Conservation (phyloP, 35 echinoderm and acorn worm genomes). For the Patiria miniata region DNA sequence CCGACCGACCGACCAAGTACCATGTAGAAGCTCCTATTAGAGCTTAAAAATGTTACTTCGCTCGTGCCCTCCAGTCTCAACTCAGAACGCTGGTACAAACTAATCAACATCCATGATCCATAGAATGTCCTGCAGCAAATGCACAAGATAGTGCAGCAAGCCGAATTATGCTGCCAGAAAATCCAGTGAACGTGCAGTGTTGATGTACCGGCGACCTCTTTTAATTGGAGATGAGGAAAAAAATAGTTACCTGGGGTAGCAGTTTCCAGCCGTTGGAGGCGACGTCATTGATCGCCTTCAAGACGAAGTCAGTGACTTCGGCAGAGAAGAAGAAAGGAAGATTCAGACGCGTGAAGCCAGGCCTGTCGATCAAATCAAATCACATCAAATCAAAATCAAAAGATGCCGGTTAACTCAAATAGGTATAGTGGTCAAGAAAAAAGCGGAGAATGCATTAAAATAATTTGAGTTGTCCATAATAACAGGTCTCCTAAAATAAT, state of each 20-base stretch:
- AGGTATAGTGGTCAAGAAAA: not conserved
- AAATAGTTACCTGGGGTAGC: constrained; percentile 66
- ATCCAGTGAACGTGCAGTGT: too few species aligned
- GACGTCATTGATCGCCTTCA: constrained; percentile 79
- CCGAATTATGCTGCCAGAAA: too few species aligned
- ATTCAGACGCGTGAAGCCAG: constrained; percentile 89
- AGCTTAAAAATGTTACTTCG: too few species aligned
- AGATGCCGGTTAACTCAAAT: not conserved
- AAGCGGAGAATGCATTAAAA: not conserved
- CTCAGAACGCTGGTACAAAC: too few species aligned
- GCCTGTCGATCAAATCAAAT: constrained; percentile 37
- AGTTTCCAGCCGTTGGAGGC: constrained; percentile 86
- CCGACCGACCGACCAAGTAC: too few species aligned
- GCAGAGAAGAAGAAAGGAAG: constrained; percentile 85
- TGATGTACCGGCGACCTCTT: too few species aligned
- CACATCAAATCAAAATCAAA: not conserved
- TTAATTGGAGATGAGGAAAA: not conserved
- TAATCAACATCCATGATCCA: too few species aligned
- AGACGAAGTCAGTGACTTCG: constrained; percentile 84
- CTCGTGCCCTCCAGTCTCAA: too few species aligned
- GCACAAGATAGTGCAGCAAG: too few species aligned
- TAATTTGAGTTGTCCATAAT: not conserved
- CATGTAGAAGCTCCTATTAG: too few species aligned
- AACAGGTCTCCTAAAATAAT: not conserved
- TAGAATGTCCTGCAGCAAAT: too few species aligned